A percentile compares a stretch with the other conserved stretches of the same genome.
Evolutionary conservation across 2,888 invertebrate species (phyloP).

Genomic region (Andrena chrysosceles): DNA sequence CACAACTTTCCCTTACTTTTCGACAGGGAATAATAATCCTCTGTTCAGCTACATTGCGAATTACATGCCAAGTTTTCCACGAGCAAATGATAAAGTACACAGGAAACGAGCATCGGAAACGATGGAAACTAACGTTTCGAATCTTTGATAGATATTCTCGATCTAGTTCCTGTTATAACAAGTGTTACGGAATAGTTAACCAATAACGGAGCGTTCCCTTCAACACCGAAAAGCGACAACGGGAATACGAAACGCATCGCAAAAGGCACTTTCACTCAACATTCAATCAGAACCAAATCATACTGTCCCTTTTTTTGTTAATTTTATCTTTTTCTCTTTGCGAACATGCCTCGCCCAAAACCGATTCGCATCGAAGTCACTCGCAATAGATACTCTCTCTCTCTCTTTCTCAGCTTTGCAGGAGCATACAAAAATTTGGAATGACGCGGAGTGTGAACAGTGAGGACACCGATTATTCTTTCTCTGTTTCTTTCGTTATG

Average conservation of each 20-base stretch:
- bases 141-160: constrained; percentile 7
- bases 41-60: not conserved
- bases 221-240: constrained; percentile 50
- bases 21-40: not conserved
- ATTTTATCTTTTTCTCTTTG: not conserved
- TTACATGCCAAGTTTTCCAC: not conserved
- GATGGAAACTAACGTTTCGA: not conserved
- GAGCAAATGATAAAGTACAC: not conserved
- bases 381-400: constrained; percentile 6
- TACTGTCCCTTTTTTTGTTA: constrained; percentile 3
- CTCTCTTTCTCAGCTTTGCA: constrained; percentile 42
- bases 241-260: constrained; percentile 59
- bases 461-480: constrained; percentile 36
- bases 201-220: constrained; percentile 41
- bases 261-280: constrained; percentile 79
- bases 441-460: constrained; percentile 62
- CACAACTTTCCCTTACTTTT: not conserved
- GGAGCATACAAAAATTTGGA: constrained; percentile 63
- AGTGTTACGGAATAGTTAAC: constrained; percentile 7
- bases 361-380: constrained; percentile 1
- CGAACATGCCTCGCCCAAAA: constrained; percentile 14
- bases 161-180: not conserved
- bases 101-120: not conserved
- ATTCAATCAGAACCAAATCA: constrained; percentile 64
- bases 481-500: not conserved